phyloP scores from a whole-genome alignment of 2,888 invertebrate species.

The Brassicogethes aeneus region DNA sequence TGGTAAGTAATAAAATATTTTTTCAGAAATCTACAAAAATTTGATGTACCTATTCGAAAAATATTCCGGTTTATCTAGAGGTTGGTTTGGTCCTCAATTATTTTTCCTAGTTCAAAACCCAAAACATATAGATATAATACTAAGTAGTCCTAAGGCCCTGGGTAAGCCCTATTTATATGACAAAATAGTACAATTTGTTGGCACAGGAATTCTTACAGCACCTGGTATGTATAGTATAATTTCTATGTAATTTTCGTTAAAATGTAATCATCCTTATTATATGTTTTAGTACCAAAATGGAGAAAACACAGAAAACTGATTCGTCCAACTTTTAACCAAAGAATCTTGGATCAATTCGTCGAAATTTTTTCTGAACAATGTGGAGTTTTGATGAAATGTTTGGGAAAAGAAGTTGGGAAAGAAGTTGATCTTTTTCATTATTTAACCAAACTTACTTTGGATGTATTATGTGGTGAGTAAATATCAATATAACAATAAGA shows the following conservation, averaged over 20 bases:
- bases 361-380: conserved; percentile 54
- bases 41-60: conserved; percentile 15
- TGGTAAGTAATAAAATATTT: too few relatives aligned
- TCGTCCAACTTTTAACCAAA: conserved; percentile 57
- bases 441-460: conserved; percentile 49
- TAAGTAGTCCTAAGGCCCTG: conserved; percentile 21
- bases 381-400: conserved; percentile 41
- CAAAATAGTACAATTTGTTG: conserved; percentile 18
- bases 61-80: conserved; percentile 20
- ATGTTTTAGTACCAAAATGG: conserved; percentile 52
- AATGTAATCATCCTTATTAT: too few relatives aligned
- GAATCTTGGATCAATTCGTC: conserved; percentile 51
- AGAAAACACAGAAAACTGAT: conserved; percentile 48
- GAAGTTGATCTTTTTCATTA: conserved; percentile 47
- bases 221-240: conserved; percentile 11
- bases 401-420: conserved; percentile 36
- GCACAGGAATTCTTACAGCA: conserved; percentile 25
- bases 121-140: conserved; percentile 24
- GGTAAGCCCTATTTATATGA: conserved; percentile 24
- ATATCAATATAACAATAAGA: too few relatives aligned
- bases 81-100: conserved; percentile 26
- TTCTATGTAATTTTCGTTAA: too few relatives aligned
- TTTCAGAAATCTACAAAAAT: conserved; percentile 19
- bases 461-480: conserved; percentile 56
- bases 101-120: conserved; percentile 25